phyloP scores from a whole-genome alignment of 2,888 invertebrate genomes.

The Branchinecta sandiegonensis region DNA sequence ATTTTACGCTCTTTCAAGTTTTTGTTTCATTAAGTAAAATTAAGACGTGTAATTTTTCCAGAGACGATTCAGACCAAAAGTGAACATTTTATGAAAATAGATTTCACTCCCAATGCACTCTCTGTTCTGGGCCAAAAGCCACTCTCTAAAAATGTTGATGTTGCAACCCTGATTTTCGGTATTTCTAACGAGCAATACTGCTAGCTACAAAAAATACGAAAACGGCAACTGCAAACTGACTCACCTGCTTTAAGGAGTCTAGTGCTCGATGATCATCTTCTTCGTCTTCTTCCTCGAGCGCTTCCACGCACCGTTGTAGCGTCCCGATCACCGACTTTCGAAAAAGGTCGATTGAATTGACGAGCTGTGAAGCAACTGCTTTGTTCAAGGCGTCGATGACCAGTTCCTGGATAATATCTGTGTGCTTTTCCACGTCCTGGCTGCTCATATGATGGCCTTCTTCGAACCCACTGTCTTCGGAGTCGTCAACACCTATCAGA shows the following conservation, averaged over 20 bases:
- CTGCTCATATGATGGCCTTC: constrained; percentile 31
- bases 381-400: constrained; percentile 58
- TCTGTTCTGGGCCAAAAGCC: too few relatives aligned
- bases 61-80: too few relatives aligned
- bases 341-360: constrained; percentile 62
- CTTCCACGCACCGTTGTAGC: constrained; percentile 55
- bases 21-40: too few relatives aligned
- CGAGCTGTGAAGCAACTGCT: constrained; percentile 59
- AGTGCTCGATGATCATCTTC: constrained; percentile 46
- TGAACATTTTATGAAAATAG: too few relatives aligned
- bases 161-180: too few relatives aligned
- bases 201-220: too few relatives aligned
- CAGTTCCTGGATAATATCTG: constrained; percentile 58
- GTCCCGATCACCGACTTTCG: constrained; percentile 71
- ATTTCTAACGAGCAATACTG: too few relatives aligned
- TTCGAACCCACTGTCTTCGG: constrained; percentile 26
- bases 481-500: neutral
- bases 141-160: too few relatives aligned
- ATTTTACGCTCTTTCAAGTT: too few relatives aligned
- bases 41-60: too few relatives aligned
- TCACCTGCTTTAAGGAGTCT: constrained; percentile 57
- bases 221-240: neutral
- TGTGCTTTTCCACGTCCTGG: constrained; percentile 40
- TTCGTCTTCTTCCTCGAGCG: constrained; percentile 42
- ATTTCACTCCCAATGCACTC: too few relatives aligned